phyloP scores from a whole-genome alignment of 2,797 vertebrate genomes.

The Pangasius mekongensis region DNA sequence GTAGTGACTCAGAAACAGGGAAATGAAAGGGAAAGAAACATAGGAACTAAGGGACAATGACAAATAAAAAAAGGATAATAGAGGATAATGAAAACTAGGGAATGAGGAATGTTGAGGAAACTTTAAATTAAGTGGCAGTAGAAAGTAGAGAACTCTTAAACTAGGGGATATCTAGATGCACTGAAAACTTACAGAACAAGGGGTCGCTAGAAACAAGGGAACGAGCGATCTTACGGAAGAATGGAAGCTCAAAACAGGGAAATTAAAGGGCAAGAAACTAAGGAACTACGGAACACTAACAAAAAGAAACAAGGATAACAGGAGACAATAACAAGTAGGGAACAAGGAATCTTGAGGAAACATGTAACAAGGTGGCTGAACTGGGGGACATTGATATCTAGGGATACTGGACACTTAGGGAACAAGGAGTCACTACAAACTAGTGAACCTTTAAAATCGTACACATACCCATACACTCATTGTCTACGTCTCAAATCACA shows the following conservation, averaged over 20 bases:
- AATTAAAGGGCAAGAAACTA: no score
- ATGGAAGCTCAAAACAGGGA: no score
- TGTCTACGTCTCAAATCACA: neutral
- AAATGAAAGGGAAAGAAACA: neutral
- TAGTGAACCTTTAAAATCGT: neutral
- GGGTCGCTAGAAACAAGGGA: neutral
- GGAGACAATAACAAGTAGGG: no score
- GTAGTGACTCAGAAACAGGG: neutral
- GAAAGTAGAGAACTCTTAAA: neutral
- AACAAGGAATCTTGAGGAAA: neutral
- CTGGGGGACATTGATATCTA: neutral
- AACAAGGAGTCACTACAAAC: neutral
- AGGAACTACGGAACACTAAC: neutral
- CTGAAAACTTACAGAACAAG: neutral
- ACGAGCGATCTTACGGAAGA: neutral
- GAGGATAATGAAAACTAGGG: neutral
- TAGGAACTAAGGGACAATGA: no score
- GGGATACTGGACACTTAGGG: neutral
- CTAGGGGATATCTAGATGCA: neutral
- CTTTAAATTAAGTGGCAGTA: no score
- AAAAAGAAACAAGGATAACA: neutral
- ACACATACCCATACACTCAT: neutral
- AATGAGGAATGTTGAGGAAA: neutral
- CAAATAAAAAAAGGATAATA: neutral
- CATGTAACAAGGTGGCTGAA: neutral